These are phyloP conservation scores for Lepidonotus clava DNA, from an alignment of 2,888 invertebrate species.

Conservation along the genomic window DNA sequence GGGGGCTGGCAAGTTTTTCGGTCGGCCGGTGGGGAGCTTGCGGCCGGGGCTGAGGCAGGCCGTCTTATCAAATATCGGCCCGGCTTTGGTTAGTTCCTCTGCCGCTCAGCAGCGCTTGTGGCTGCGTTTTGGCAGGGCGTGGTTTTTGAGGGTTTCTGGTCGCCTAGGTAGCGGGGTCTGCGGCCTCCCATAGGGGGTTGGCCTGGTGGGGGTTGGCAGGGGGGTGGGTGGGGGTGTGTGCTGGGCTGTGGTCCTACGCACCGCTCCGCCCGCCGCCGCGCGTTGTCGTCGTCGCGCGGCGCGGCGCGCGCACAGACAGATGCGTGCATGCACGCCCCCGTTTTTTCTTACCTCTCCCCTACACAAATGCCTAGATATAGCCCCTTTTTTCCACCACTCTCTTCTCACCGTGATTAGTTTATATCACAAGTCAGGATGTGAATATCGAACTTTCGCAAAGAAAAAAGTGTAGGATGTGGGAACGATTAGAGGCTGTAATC, in stretches of 20 bases:
- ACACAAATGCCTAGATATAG: too few species aligned
- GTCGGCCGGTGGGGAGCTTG: not conserved
- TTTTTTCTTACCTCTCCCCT: too few species aligned
- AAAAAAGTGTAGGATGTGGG: not conserved
- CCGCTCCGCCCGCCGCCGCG: not conserved
- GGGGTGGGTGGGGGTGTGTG: conserved; percentile 3
- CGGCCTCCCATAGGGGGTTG: conserved; percentile 2
- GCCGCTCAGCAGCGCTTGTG: conserved; percentile 42
- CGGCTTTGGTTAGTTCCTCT: conserved; percentile 21
- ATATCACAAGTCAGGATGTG: too few species aligned
- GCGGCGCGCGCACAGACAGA: not conserved
- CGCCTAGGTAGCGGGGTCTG: conserved; percentile 43
- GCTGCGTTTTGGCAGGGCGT: conserved; percentile 51
- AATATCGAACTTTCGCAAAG: too few species aligned
- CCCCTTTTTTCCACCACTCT: too few species aligned
- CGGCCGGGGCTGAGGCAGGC: not conserved
- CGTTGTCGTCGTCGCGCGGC: not conserved
- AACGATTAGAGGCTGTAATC: too few species aligned
- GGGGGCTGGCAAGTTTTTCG: conserved; percentile 11
- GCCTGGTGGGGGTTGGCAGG: not conserved
- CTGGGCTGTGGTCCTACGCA: conserved; percentile 37
- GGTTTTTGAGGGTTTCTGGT: conserved; percentile 54
- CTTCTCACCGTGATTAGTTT: too few species aligned
- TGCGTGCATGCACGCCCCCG: not conserved
- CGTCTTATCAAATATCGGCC: conserved; percentile 50